Percentiles rank a stretch among this genome's conserved stretches.
Evolutionary conservation across 2,888 invertebrate species (phyloP).

Genomic region (Andricus quercusramuli): DNA sequence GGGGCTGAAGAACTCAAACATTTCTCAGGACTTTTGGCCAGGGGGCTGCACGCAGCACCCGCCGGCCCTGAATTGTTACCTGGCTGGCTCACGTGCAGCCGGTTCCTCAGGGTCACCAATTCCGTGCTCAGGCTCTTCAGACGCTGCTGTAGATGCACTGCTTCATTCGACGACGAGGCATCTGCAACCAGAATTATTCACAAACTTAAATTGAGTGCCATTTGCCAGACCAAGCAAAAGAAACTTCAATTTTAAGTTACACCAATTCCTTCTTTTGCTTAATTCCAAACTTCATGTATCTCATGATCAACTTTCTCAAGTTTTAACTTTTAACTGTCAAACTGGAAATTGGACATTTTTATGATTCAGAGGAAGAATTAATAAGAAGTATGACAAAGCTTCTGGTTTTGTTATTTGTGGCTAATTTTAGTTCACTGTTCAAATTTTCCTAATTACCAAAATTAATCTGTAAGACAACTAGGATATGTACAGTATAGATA

Average conservation of each 20-base stretch:
- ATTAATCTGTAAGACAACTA: no score
- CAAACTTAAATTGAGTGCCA: slow-evolving; percentile 28
- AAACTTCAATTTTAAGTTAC: slow-evolving; percentile 10
- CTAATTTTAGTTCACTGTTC: background rate
- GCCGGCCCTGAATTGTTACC: slow-evolving; percentile 73
- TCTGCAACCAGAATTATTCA: slow-evolving; percentile 80
- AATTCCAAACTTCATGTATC: background rate
- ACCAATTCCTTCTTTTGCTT: background rate
- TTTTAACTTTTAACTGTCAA: background rate
- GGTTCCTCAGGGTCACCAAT: slow-evolving; percentile 93
- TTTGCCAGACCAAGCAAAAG: background rate
- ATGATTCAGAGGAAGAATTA: background rate
- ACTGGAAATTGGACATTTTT: background rate
- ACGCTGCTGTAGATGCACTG: slow-evolving; percentile 94
- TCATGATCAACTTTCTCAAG: background rate
- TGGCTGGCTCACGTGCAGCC: slow-evolving; percentile 88
- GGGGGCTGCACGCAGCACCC: slow-evolving; percentile 54
- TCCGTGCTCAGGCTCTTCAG: slow-evolving; percentile 94
- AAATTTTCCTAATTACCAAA: no score
- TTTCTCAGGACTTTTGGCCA: slow-evolving; percentile 65
- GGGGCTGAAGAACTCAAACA: slow-evolving; percentile 66
- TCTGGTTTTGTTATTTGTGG: background rate
- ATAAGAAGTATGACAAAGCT: background rate
- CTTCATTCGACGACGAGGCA: slow-evolving; percentile 96
- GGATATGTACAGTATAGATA: no score